Evolutionary conservation across 2,113 vertebrate species (phyloP).

Genomic region (Ptyas mucosa): DNA sequence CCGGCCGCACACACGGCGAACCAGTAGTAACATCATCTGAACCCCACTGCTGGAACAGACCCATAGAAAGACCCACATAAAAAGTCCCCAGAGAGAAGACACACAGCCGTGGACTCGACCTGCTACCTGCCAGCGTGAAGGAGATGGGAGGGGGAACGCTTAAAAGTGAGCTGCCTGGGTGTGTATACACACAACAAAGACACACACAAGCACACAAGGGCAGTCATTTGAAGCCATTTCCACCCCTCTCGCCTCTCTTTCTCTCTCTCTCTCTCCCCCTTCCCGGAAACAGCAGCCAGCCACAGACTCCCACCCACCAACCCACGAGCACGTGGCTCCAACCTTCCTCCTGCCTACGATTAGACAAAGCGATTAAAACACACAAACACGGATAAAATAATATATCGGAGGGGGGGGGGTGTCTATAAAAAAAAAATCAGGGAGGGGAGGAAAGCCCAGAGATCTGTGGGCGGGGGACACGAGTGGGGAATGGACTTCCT

Average conservation of each 20-base stretch:
- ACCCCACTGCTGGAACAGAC: background rate
- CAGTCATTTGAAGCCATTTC: background rate
- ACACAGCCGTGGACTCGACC: background rate
- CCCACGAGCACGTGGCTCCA: background rate
- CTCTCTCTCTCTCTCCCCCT: background rate
- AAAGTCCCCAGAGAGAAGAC: background rate
- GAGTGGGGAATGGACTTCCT: too few species aligned
- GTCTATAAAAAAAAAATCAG: background rate
- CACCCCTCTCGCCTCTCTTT: background rate
- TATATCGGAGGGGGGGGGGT: background rate
- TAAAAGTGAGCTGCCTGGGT: background rate
- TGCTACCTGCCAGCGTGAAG: background rate
- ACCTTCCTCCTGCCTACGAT: background rate
- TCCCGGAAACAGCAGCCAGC: background rate
- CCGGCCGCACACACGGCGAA: too few species aligned
- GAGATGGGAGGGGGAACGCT: rapidly evolving
- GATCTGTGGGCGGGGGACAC: background rate
- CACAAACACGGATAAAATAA: too few species aligned
- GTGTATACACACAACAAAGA: background rate
- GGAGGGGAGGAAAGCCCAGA: background rate
- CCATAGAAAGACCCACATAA: background rate
- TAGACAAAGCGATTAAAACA: background rate
- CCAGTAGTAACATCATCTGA: too few species aligned
- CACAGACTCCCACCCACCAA: background rate
- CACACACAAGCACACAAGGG: background rate